Percentiles rank a stretch among this genome's conserved stretches.
Evolutionary conservation across 1,140 invertebrate species (phyloP).

Genomic region (Hypsibius dujardini): DNA sequence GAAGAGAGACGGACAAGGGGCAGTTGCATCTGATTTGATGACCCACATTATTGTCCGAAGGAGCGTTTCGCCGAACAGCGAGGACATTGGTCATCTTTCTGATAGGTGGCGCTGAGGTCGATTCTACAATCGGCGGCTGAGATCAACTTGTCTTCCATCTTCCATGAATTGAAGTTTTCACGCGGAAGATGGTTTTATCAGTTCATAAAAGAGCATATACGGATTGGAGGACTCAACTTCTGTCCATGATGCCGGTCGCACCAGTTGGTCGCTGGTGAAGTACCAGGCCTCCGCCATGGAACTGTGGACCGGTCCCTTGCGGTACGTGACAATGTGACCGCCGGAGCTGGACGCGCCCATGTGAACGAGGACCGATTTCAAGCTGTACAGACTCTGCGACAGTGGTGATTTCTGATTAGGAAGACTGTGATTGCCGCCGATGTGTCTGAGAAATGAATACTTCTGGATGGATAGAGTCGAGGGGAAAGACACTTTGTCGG

Average conservation of each 20-base stretch:
- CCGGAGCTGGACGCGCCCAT: neutral
- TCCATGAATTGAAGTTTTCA: neutral
- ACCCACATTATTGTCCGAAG: no score
- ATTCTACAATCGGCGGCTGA: no score
- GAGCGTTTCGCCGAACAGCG: no score
- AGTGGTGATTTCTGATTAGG: neutral
- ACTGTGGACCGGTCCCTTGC: neutral
- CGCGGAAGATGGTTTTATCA: neutral
- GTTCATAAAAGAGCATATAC: slow-evolving; percentile 12
- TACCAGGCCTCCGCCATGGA: neutral
- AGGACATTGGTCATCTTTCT: no score
- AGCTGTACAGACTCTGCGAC: neutral
- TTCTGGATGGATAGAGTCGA: neutral
- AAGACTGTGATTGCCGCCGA: neutral
- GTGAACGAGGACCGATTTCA: slow-evolving; percentile 11
- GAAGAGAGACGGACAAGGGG: no score
- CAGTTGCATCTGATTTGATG: no score
- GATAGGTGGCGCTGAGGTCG: no score
- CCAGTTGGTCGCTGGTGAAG: neutral
- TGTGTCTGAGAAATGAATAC: neutral
- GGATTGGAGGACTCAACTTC: neutral
- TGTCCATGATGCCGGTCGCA: neutral
- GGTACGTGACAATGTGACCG: slow-evolving; percentile 12
- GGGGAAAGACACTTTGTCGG: neutral
- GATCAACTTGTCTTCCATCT: no score